Evolutionary conservation across 2,113 vertebrate genomes (phyloP).

Genomic region (Burhinus bistriatus): DNA sequence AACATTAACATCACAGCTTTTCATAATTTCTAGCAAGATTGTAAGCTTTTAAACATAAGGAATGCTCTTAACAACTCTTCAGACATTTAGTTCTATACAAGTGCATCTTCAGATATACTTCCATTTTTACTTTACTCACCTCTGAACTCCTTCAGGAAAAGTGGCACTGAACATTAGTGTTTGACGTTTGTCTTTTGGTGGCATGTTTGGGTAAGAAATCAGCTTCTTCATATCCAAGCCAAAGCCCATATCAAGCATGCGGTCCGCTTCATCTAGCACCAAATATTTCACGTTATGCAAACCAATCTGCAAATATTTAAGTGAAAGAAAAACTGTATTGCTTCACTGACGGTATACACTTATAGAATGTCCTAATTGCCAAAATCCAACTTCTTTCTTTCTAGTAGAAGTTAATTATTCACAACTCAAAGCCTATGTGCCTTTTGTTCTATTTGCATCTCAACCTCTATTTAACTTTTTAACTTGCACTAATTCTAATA

Average conservation of each 20-base stretch:
- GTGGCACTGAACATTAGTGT: constrained; percentile 98
- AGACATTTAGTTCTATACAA: neutral
- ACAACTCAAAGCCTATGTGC: neutral
- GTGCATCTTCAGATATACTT: neutral
- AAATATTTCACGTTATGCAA: constrained; percentile 84
- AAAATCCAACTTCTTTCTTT: neutral
- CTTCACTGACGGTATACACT: neutral
- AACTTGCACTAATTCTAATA: neutral
- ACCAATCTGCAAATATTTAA: constrained; percentile 75
- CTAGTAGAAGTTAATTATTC: neutral
- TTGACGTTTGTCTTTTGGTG: constrained; percentile 84
- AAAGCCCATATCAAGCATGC: constrained; percentile 98
- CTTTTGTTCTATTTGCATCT: neutral
- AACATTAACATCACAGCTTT: neutral
- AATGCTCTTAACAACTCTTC: neutral
- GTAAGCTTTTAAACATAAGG: neutral
- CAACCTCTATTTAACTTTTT: neutral
- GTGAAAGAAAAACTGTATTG: neutral
- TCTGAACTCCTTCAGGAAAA: constrained; percentile 90
- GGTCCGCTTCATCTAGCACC: constrained; percentile 94
- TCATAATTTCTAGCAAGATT: neutral
- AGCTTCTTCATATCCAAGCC: constrained; percentile 85
- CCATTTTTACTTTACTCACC: constrained; percentile 66
- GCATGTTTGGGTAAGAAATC: constrained; percentile 84
- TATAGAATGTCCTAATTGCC: fast-evolving